Evolutionary conservation across 2,797 vertebrate species (phyloP).

Genomic region (Petrocephalus schoutedeni): DNA sequence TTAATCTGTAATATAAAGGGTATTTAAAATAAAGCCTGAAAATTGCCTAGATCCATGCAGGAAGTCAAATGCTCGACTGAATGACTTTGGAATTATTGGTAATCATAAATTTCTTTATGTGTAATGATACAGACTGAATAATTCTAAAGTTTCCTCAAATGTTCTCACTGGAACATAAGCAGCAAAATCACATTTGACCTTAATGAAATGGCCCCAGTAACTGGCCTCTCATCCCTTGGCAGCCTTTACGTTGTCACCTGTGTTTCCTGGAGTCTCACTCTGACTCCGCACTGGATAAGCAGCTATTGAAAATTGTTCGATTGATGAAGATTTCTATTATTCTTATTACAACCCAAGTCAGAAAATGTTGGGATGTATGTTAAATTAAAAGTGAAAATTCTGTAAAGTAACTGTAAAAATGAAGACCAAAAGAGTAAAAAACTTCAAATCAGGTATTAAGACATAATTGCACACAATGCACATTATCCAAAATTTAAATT

Average conservation of each 20-base stretch:
- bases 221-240: neutral
- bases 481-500: neutral
- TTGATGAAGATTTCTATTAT: neutral
- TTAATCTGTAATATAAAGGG: constrained; percentile 1
- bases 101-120: neutral
- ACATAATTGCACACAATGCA: neutral
- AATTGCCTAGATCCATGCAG: neutral
- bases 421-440: neutral
- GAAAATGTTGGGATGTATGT: neutral
- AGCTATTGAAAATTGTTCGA: neutral
- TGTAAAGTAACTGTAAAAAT: neutral
- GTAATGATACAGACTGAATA: neutral
- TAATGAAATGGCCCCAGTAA: neutral
- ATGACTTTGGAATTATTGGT: neutral
- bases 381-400: neutral
- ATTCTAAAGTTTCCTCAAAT: neutral
- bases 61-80: neutral
- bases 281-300: neutral
- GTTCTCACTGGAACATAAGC: neutral
- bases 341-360: neutral
- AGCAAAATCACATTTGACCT: neutral
- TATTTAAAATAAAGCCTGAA: constrained; percentile 1
- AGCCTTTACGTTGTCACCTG: neutral
- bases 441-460: neutral
- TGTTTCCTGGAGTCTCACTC: neutral